Evolutionary conservation across 2,888 invertebrate species (phyloP).

Genomic region (Penaeus monodon): DNA sequence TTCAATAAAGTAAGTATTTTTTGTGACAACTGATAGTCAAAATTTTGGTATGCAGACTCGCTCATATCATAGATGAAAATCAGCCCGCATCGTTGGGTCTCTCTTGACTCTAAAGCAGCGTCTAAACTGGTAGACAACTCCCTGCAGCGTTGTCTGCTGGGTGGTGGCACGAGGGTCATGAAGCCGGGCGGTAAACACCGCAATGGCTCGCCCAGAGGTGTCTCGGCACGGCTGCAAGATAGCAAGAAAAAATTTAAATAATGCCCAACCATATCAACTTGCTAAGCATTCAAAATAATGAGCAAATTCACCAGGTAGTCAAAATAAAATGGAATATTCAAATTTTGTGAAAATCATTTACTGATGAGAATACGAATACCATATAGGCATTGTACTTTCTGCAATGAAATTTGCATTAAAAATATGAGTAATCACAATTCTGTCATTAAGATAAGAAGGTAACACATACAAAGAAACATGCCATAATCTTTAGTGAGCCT

Average conservation of each 20-base stretch:
- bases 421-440: too few species aligned
- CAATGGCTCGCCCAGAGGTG: constrained; percentile 91
- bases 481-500: too few species aligned
- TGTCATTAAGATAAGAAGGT: too few species aligned
- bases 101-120: constrained; percentile 88
- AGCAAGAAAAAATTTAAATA: background rate
- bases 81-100: constrained; percentile 93
- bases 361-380: too few species aligned
- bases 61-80: constrained; percentile 99
- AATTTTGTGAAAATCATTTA: too few species aligned
- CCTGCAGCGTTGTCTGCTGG: constrained; percentile 91
- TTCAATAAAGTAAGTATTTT: constrained; percentile 96
- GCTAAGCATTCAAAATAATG: too few species aligned
- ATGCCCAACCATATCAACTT: too few species aligned
- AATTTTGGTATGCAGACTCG: constrained; percentile 96
- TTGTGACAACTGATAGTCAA: constrained; percentile 96
- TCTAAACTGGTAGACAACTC: constrained; percentile 95
- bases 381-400: too few species aligned
- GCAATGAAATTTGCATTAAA: too few species aligned
- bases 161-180: constrained; percentile 87
- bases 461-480: too few species aligned
- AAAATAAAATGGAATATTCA: too few species aligned
- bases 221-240: constrained; percentile 84
- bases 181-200: constrained; percentile 93
- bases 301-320: too few species aligned